These are phyloP conservation scores for Cryptotermes secundus DNA, from an alignment of 1,140 invertebrate species.

Conservation along the genomic window DNA sequence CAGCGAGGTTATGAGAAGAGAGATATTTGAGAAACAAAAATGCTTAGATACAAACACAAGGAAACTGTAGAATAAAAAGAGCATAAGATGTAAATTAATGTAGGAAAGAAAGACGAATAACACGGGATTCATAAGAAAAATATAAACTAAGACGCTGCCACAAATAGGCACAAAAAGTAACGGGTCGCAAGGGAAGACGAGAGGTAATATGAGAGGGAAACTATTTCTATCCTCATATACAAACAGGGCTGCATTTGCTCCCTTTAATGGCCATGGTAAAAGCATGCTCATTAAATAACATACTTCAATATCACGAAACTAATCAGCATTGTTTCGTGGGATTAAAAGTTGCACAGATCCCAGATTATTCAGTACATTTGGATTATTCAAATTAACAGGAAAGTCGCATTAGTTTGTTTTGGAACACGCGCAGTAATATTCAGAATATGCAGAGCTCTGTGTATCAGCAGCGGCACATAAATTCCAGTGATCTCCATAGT, in stretches of 20 bases:
- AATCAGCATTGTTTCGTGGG: neutral
- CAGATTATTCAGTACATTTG: neutral
- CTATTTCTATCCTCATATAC: too few species aligned
- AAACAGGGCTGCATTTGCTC: neutral
- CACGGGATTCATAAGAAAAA: too few species aligned
- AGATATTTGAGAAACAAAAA: too few species aligned
- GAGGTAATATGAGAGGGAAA: too few species aligned
- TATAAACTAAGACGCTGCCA: too few species aligned
- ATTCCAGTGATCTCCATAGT: neutral
- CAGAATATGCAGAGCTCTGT: neutral
- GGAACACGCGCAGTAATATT: neutral
- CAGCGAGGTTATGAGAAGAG: too few species aligned
- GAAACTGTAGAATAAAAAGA: too few species aligned
- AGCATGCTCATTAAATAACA: neutral
- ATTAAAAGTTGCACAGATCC: neutral
- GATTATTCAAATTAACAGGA: slow-evolving; percentile 18
- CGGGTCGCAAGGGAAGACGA: too few species aligned
- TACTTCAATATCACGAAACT: neutral
- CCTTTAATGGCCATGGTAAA: neutral
- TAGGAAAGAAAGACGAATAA: too few species aligned
- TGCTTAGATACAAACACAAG: too few species aligned
- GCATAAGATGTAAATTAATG: too few species aligned
- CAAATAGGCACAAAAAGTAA: too few species aligned
- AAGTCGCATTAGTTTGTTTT: slow-evolving; percentile 15
- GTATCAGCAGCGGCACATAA: neutral